A percentile compares a stretch with the other conserved stretches of the same genome.
Conservation (phyloP, 2,113 vertebrate species). For the Vombatus ursinus region DNA sequence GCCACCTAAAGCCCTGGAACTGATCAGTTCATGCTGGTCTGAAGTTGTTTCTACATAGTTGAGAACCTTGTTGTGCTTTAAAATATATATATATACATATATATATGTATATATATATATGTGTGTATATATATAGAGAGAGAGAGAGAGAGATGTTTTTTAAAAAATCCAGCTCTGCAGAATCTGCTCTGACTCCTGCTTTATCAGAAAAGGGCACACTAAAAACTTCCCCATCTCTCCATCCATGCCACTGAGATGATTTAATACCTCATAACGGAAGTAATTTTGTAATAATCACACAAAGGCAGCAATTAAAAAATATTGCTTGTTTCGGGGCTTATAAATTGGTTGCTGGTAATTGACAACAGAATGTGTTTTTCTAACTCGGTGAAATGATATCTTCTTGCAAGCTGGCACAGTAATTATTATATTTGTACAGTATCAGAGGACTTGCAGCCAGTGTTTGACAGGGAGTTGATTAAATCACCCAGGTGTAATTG, state of each 20-base stretch:
- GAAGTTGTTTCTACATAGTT: constrained; percentile 65
- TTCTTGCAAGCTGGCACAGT: constrained; percentile 70
- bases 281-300: constrained; percentile 73
- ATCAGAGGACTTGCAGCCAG: constrained; percentile 58
- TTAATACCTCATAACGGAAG: constrained; percentile 77
- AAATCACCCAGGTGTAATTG: constrained; percentile 80
- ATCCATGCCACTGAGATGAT: constrained; percentile 72
- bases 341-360: constrained; percentile 68
- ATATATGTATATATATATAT: too few species aligned
- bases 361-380: constrained; percentile 75
- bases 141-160: constrained; percentile 73
- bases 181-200: constrained; percentile 45
- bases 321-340: constrained; percentile 45
- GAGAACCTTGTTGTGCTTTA: constrained; percentile 48
- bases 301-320: constrained; percentile 73
- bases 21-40: constrained; percentile 52
- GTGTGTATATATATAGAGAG: too few species aligned
- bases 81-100: too few species aligned
- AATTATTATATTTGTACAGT: constrained; percentile 75
- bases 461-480: constrained; percentile 78
- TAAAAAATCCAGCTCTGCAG: constrained; percentile 74
- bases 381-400: constrained; percentile 70
- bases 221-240: constrained; percentile 73
- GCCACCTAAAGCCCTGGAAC: constrained; percentile 54
- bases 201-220: constrained; percentile 72